phyloP scores from a whole-genome alignment of 1,140 invertebrate species.

The Drosophila nikananu region DNA sequence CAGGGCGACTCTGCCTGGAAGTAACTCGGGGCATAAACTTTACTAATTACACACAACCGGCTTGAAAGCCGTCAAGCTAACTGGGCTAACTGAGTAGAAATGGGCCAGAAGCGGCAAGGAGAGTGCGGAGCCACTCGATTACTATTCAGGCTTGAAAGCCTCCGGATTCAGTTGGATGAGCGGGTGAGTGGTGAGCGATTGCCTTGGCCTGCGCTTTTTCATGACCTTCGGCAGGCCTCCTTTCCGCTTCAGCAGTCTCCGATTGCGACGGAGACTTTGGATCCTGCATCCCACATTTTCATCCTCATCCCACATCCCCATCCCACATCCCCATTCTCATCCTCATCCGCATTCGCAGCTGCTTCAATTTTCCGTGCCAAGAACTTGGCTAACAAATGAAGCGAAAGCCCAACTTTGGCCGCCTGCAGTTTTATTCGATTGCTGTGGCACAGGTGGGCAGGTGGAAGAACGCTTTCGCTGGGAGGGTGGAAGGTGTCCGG shows the following conservation, averaged over 20 bases:
- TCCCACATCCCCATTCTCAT: background rate
- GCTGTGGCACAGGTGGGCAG: constrained; percentile 23
- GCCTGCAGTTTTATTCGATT: constrained; percentile 65
- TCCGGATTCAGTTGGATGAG: constrained; percentile 9
- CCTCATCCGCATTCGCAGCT: constrained; percentile 23
- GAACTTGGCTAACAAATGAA: constrained; percentile 71
- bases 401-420: constrained; percentile 66
- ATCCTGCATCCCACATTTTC: constrained; percentile 22
- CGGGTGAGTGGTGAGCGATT: constrained; percentile 18
- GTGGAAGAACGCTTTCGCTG: background rate
- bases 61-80: constrained; percentile 8
- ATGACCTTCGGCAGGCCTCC: constrained; percentile 41
- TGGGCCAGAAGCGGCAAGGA: background rate
- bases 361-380: constrained; percentile 46
- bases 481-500: constrained; percentile 31
- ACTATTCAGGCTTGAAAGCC: constrained; percentile 35
- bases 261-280: constrained; percentile 18
- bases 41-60: constrained; percentile 54
- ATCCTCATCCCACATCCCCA: constrained; percentile 11
- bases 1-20: constrained; percentile 9
- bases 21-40: constrained; percentile 53
- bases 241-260: constrained; percentile 35
- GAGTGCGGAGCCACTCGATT: constrained; percentile 27
- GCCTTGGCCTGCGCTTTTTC: constrained; percentile 49
- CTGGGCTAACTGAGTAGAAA: constrained; percentile 33